Evolutionary conservation across 2,113 vertebrate species (phyloP), one percentile per base, ranked within the genome.

Genomic region (Aphyosemion australe): DNA sequence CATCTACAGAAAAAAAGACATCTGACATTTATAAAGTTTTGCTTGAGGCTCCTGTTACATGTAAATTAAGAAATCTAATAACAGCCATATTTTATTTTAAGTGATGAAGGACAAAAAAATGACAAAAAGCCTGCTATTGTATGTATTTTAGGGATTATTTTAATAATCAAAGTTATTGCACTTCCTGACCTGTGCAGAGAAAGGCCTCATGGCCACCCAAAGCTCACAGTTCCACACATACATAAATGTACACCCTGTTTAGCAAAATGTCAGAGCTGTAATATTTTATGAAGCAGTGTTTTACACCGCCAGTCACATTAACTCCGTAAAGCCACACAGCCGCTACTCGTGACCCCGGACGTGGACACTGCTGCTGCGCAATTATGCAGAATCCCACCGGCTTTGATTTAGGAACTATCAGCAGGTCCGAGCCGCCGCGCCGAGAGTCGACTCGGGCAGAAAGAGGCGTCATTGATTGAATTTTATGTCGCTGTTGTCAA

Each of bases 401-500:
- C 81, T 88, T 84, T 92, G 91, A 91, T 93, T 91, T 92, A 91
- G 88, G 87, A 88, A 93, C 83, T 78, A 85, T 87, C 87, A 84
- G 76, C 58, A 47, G 81, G 67, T 79, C 26, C 67, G 52, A 76
- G 67, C 78, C 65, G 77, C 76, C 15, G 78, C 31, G 70, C 67
- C 16, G 62, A 70, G 73, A 60, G 76, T 75, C 26, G 61, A 70
- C 61, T 51, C 65, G 78, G 69, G 59, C 61, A 79, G 59, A 76
- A 5, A 74, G 81, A 76, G 83, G 79, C 68, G 80, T 86, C 91
- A 93, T 92, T 93, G 92, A 93, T 92, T 92, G 91, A 87, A 91
- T 92, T 92, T 93, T 90, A 92, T 92, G 91, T 92, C 85, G 88
- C 86, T 90, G 91, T 84, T 91, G 91, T 92, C 83, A 75, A 88